Base-by-base conservation (phyloP, 1,140 invertebrate genomes). In the Chironomus tepperi region DNA sequence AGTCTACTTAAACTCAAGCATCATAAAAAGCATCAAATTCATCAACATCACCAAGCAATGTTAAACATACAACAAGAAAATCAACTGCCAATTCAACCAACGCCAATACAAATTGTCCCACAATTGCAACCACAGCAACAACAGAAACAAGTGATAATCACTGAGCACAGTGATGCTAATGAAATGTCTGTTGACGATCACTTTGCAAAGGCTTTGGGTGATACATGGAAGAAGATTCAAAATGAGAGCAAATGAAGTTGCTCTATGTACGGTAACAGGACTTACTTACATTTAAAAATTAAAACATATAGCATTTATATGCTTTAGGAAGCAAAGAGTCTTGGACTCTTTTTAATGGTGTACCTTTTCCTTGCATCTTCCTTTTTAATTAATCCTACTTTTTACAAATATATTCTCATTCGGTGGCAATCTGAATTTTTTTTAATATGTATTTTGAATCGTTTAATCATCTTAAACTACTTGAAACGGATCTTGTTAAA, bases 221-320 rank as follows among this genome's bases (percentile, higher is more conserved):
- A 96, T 76, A 97, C 94, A 0, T 98, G 95, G 95, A 87, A 90
- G 75, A 91, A 93, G 83, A 86, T 98, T 76, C 88, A 91, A 10
- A 70, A 18, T 19, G 65, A 70, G 18, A 21, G 65, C 18, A 70
- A 70, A 18, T 70, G 65, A 70, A 19, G 12, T 57, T 57, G 47
- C 47, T 57, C 1, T 15, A 15, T n/a, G 10, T n/a, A n/a, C 12
- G 47, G 47, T 57, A 57, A 57, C 47, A 57, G 47, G 12, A 57
- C 0, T 57, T 57, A 5, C 24, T 34, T 34, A 34, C 1, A 34
- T 2, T 34, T 34, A 2, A n/a, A n/a, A n/a, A n/a, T 34, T 34
- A 34, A 1, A 2, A 34, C 24, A 34, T 34, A 34, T 5, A 34
- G 24, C 24, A 34, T 34, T 34, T 34, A 34, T 34, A 34, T 34